These are phyloP conservation scores for rabbit (Oryctolagus cuniculus) DNA, from an alignment of 2,113 vertebrate species.

Conservation along the genomic window mOryCun1.1 NC_091445.1:17657001-17657500, in stretches of 20 bases:
- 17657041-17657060: conserved; percentile 37
- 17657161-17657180: no score
- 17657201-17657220: no score
- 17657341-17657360: not conserved
- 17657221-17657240: not conserved
- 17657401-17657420: not conserved
- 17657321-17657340: not conserved
- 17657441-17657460: not conserved
- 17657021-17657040: not conserved
- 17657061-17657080: no score
- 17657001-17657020: not conserved
- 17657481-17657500: not conserved
- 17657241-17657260: not conserved
- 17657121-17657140: no score
- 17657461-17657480: not conserved
- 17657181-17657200: no score
- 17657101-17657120: no score
- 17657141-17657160: no score
- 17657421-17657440: not conserved
- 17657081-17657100: no score
- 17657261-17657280: not conserved
- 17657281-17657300: not conserved
- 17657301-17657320: not conserved
- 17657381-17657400: fast-evolving
- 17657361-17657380: not conserved